phyloP scores from a whole-genome alignment of 2,888 invertebrate species.

The Papilio demoleus region DNA sequence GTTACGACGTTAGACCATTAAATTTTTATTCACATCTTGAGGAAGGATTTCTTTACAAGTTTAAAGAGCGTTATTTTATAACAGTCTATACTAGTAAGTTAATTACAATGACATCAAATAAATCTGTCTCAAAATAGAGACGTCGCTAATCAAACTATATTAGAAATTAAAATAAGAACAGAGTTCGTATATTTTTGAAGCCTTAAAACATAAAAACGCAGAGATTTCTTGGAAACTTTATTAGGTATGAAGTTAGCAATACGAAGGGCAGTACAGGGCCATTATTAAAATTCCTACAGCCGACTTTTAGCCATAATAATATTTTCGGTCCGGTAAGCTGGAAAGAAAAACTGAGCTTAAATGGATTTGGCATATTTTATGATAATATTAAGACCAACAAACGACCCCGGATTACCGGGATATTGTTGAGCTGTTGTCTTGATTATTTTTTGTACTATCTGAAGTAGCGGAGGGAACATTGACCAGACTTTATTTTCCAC shows the following conservation, averaged over 20 bases:
- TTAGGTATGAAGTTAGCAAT: constrained; percentile 49
- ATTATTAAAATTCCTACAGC: constrained; percentile 59
- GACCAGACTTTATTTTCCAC: neutral
- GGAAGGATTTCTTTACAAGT: no score
- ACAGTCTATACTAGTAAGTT: neutral
- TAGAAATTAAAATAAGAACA: neutral
- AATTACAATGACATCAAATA: neutral
- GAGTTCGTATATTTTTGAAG: constrained; percentile 1
- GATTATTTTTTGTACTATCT: constrained; percentile 27
- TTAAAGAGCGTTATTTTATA: no score
- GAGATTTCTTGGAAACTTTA: constrained; percentile 45
- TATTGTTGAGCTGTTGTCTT: constrained; percentile 38
- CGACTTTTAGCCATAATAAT: constrained; percentile 65
- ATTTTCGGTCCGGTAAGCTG: constrained; percentile 66
- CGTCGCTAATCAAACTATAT: neutral
- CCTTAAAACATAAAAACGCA: constrained; percentile 20
- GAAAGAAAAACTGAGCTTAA: constrained; percentile 70
- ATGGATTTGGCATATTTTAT: constrained; percentile 73
- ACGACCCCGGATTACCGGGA: constrained; percentile 48
- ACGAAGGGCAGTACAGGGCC: constrained; percentile 45
- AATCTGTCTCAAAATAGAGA: neutral
- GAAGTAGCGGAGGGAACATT: neutral
- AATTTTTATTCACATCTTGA: no score
- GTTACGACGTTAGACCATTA: no score
- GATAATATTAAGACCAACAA: constrained; percentile 53